These are phyloP conservation scores for Pyrochroa serraticornis DNA, from an alignment of 2,888 invertebrate genomes.

Conservation along the genomic window DNA sequence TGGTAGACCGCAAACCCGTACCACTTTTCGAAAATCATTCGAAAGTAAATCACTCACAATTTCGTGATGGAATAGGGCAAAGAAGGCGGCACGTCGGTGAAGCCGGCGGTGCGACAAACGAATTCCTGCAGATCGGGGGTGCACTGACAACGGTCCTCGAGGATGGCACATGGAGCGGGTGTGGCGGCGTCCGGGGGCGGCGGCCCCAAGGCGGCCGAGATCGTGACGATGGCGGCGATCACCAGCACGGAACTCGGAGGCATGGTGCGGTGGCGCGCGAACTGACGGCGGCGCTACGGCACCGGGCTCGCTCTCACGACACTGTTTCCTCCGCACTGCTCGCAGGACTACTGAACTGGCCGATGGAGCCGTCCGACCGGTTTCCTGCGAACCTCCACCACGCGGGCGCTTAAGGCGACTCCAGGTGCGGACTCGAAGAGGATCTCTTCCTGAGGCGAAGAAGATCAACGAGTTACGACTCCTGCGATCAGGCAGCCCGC, in stretches of 20 bases:
- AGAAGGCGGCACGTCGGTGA: constrained; percentile 40
- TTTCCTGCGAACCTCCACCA: constrained; percentile 22
- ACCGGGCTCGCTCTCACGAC: constrained; percentile 29
- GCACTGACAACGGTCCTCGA: constrained; percentile 42
- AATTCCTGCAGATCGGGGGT: constrained; percentile 43
- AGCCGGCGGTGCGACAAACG: constrained; percentile 44
- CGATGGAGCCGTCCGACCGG: constrained; percentile 31
- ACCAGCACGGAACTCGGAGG: constrained; percentile 26
- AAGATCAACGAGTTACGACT: neutral
- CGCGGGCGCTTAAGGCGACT: constrained; percentile 23
- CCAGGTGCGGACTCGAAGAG: constrained; percentile 13
- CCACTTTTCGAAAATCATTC: neutral
- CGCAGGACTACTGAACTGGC: constrained; percentile 31
- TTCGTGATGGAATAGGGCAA: constrained; percentile 41
- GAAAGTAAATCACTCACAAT: constrained; percentile 40
- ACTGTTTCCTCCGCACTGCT: constrained; percentile 29
- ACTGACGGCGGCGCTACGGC: constrained; percentile 28
- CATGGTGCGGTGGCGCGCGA: constrained; percentile 30
- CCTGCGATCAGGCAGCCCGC: too few species aligned
- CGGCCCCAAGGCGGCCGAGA: constrained; percentile 12
- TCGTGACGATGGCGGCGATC: constrained; percentile 19
- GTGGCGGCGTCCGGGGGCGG: constrained; percentile 1
- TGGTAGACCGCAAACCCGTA: too few species aligned
- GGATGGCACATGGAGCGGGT: constrained; percentile 36
- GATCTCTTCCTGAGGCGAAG: constrained; percentile 9